phyloP scores from a whole-genome alignment of 2,113 vertebrate genomes.

The Lepus americanus region DNA sequence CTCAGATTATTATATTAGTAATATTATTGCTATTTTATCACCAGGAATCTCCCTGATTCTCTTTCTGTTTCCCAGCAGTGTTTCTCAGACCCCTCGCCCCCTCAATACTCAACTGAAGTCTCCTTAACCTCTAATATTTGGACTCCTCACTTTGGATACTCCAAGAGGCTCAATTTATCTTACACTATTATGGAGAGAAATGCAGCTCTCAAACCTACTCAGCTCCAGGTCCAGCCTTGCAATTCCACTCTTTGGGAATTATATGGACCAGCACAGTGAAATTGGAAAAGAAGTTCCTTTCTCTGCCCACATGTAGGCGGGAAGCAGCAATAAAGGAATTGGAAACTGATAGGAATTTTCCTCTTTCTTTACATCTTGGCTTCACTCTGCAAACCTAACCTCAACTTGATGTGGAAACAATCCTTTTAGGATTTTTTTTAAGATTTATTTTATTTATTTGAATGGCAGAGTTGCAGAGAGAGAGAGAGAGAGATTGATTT shows the following conservation, averaged over 20 bases:
- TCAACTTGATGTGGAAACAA: background rate
- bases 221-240: fast-evolving
- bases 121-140: fast-evolving
- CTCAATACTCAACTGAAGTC: background rate
- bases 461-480: too few species aligned
- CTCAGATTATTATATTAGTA: too few species aligned
- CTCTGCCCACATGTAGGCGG: fast-evolving
- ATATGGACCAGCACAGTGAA: background rate
- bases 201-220: background rate
- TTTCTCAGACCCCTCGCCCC: background rate
- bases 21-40: too few species aligned
- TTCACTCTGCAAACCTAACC: background rate
- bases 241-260: background rate
- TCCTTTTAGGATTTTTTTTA: background rate
- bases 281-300: background rate
- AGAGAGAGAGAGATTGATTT: too few species aligned
- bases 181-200: background rate
- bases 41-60: fast-evolving
- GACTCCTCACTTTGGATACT: background rate
- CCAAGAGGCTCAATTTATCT: background rate
- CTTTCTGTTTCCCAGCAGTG: fast-evolving
- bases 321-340: background rate
- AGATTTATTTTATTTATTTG: too few species aligned
- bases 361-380: background rate
- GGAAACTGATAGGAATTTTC: background rate